phyloP scores from a whole-genome alignment of 2,797 vertebrate species.

The Scleropages formosus region DNA sequence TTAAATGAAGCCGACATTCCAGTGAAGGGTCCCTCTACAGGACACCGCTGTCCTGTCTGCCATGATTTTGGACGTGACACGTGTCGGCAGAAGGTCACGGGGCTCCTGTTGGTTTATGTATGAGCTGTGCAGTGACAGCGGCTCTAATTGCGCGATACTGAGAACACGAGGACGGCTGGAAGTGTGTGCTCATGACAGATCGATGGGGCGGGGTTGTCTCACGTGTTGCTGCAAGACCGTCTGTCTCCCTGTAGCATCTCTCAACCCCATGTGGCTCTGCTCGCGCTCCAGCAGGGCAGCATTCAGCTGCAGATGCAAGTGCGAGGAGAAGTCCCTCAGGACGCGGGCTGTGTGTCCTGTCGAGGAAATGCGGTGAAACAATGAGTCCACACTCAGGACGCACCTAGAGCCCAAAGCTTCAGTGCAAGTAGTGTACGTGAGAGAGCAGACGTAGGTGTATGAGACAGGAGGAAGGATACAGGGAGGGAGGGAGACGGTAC shows the following conservation, averaged over 20 bases:
- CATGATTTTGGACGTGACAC: neutral
- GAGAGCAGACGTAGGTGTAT: neutral
- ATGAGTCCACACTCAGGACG: neutral
- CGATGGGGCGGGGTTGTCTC: neutral
- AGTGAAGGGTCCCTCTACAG: neutral
- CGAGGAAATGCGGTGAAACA: neutral
- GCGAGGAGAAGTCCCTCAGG: slow-evolving; percentile 43
- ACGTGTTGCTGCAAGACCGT: slow-evolving; percentile 38
- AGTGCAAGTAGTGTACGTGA: neutral
- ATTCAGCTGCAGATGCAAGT: slow-evolving; percentile 44
- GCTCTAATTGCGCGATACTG: no score
- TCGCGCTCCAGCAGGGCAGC: slow-evolving; percentile 34
- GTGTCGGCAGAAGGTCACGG: no score
- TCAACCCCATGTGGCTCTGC: slow-evolving; percentile 39
- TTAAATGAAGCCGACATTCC: neutral
- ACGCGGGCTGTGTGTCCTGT: slow-evolving; percentile 39
- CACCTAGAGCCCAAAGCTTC: neutral
- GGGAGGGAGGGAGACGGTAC: no score
- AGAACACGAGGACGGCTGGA: no score
- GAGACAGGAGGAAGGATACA: neutral
- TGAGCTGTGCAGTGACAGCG: no score
- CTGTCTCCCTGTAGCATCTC: slow-evolving; percentile 23
- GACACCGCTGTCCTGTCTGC: neutral
- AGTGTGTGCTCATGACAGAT: no score
- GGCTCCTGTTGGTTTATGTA: no score